A percentile compares a stretch with the other conserved stretches of the same genome.
Evolutionary conservation across 2,797 vertebrate species (phyloP).

Genomic region (Parotocinclus haroldoi): DNA sequence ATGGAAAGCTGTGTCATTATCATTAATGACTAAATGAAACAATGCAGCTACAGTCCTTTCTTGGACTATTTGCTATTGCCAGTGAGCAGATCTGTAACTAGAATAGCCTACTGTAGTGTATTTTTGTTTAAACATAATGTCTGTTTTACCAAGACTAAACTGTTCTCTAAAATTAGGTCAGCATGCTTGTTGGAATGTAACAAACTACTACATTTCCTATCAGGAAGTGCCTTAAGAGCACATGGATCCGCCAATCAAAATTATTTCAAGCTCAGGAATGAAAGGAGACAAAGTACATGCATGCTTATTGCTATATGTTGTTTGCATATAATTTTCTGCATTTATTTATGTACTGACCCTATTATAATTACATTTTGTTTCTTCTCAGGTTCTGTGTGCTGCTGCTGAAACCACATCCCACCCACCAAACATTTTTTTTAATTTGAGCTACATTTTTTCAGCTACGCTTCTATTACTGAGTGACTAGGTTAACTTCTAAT

Average conservation of each 20-base stretch:
- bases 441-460: too few relatives aligned
- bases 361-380: conserved; percentile 19
- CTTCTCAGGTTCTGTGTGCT: conserved; percentile 61
- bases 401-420: conserved; percentile 35
- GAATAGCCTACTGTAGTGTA: neutral
- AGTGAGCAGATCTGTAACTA: too few relatives aligned
- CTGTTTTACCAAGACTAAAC: neutral
- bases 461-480: too few relatives aligned
- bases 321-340: conserved; percentile 20
- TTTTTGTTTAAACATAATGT: neutral
- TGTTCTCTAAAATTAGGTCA: neutral
- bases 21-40: too few relatives aligned
- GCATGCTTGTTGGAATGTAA: neutral
- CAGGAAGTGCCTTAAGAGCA: neutral
- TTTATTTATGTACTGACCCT: neutral
- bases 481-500: too few relatives aligned
- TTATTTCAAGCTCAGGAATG: conserved; percentile 5
- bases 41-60: too few relatives aligned
- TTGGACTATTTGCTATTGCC: too few relatives aligned
- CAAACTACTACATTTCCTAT: conserved; percentile 15
- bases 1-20: too few relatives aligned
- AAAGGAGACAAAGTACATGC: conserved; percentile 12
- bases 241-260: conserved; percentile 43
- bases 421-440: neutral
- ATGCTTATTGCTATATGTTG: neutral